Percentiles rank a stretch among this genome's conserved stretches.
Evolutionary conservation across 2,797 vertebrate species (phyloP).

Genomic region (Pipistrellus pygmaeus): DNA sequence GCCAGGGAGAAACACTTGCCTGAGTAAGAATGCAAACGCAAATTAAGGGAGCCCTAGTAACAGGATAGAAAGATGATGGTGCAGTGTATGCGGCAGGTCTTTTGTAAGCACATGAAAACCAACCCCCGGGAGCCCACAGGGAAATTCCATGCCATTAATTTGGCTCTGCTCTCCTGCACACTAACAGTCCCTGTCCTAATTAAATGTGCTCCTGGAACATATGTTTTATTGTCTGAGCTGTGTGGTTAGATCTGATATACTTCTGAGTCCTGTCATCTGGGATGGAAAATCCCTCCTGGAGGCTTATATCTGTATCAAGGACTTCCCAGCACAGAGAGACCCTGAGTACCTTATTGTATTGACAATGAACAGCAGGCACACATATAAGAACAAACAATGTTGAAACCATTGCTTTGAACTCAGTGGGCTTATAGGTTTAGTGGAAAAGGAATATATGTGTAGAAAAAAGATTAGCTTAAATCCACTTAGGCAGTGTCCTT

Average conservation of each 20-base stretch:
- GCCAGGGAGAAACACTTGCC: neutral
- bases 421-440: neutral
- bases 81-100: neutral
- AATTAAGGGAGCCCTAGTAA: neutral
- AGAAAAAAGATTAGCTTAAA: neutral
- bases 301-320: neutral
- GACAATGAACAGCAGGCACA: neutral
- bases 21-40: neutral
- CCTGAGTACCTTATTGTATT: neutral
- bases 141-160: conserved; percentile 25
- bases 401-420: neutral
- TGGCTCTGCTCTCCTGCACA: conserved; percentile 46
- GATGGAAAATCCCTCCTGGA: conserved; percentile 26
- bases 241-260: conserved; percentile 65
- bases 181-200: conserved; percentile 61
- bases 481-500: neutral
- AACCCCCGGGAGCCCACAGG: neutral
- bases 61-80: neutral
- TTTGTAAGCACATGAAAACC: conserved; percentile 20
- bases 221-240: conserved; percentile 67
- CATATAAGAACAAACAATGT: neutral
- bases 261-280: conserved; percentile 7
- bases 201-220: conserved; percentile 64
- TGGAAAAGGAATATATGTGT: neutral
- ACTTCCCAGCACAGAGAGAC: neutral